phyloP scores from a whole-genome alignment of 2,113 vertebrate genomes.

The Chitala chitala region DNA sequence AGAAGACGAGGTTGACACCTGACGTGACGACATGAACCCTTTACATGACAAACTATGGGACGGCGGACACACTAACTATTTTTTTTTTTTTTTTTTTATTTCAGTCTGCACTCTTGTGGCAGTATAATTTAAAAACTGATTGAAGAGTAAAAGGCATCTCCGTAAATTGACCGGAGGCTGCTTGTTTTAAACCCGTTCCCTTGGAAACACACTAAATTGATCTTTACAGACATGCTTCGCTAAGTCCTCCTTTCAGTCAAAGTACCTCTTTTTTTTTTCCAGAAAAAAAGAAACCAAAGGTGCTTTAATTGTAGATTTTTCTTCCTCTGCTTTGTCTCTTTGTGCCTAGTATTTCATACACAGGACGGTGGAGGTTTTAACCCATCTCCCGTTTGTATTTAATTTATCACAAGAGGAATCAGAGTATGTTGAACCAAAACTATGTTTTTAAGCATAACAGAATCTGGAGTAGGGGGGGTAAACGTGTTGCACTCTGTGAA shows the following conservation, averaged over 20 bases:
- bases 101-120: conserved; percentile 39
- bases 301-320: conserved; percentile 67
- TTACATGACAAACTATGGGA: conserved; percentile 1
- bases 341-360: conserved; percentile 69
- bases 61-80: conserved; percentile 18
- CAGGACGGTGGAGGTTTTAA: conserved; percentile 45
- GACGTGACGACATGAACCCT: conserved; percentile 20
- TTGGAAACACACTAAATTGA: conserved; percentile 30
- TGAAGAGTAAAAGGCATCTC: conserved; percentile 39
- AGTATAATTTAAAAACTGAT: conserved; percentile 25
- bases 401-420: too few species aligned
- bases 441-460: background rate
- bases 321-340: conserved; percentile 57
- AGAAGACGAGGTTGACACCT: conserved; percentile 51
- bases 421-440: background rate
- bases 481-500: background rate
- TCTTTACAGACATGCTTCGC: conserved; percentile 19
- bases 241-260: conserved; percentile 55
- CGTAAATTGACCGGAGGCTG: conserved; percentile 35
- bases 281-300: too few species aligned
- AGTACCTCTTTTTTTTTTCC: conserved; percentile 63
- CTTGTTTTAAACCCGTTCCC: conserved; percentile 34
- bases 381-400: conserved; percentile 34
- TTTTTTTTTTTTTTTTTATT: too few species aligned
- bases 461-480: background rate